Conservation (phyloP, 2,888 invertebrate species). For the Nycteola revayana region DNA sequence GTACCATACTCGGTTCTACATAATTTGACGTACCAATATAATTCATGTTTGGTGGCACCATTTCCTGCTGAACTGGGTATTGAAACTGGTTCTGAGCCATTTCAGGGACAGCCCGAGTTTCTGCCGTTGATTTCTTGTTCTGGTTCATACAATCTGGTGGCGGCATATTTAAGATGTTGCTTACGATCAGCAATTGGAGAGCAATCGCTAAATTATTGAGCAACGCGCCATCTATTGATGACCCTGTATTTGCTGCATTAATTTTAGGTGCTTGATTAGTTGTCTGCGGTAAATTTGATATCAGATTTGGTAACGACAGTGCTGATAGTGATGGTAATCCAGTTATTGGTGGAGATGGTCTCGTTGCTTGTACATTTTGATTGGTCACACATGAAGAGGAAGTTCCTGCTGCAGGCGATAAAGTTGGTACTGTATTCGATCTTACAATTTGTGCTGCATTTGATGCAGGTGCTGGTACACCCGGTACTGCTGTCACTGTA, state of each 20-base stretch:
- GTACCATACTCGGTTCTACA: conserved; percentile 9
- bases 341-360: no score
- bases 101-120: conserved; percentile 2
- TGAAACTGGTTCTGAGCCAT: not conserved
- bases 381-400: no score
- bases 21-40: conserved; percentile 21
- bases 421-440: no score
- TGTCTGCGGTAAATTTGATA: conserved; percentile 4
- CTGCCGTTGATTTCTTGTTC: not conserved
- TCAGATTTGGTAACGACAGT: conserved; percentile 15
- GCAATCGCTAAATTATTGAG: conserved; percentile 68
- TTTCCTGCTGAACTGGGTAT: conserved; percentile 10
- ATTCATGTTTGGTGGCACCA: conserved; percentile 27
- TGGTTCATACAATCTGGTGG: conserved; percentile 17
- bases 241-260: not conserved
- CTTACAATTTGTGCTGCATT: no score
- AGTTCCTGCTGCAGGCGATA: no score
- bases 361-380: no score
- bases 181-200: conserved; percentile 59
- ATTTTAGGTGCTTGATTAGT: no score
- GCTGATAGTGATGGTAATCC: conserved; percentile 13
- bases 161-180: conserved; percentile 55
- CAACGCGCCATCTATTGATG: conserved; percentile 45
- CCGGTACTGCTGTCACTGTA: no score
- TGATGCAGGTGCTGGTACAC: no score